Percentiles rank a stretch among this genome's conserved stretches.
Conservation (phyloP, 2,888 invertebrate genomes). For the Ectropis crepuscularia region DNA sequence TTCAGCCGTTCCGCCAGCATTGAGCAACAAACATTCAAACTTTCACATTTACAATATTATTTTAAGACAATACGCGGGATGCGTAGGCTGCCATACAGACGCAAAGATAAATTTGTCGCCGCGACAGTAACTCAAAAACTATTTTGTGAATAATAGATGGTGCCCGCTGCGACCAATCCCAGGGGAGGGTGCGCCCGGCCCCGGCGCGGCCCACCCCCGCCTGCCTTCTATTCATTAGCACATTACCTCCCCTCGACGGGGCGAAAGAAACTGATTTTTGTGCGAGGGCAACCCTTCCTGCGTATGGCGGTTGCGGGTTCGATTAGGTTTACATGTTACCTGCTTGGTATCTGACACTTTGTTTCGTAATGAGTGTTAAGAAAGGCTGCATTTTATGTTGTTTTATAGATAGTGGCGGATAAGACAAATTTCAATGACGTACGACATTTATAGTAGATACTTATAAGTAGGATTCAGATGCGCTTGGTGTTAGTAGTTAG, state of each 20-base stretch:
- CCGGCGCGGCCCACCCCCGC: constrained; percentile 45
- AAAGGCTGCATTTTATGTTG: too few species aligned
- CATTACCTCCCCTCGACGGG: constrained; percentile 79
- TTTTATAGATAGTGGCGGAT: too few species aligned
- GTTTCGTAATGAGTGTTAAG: too few species aligned
- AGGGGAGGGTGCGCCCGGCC: constrained; percentile 74
- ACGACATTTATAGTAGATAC: too few species aligned
- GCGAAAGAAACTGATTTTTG: constrained; percentile 76
- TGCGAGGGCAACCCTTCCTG: constrained; percentile 51
- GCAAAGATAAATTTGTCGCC: constrained; percentile 50
- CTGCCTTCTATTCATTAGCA: constrained; percentile 82
- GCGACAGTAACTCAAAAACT: constrained; percentile 82
- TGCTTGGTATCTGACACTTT: constrained; percentile 2
- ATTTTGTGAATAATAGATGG: constrained; percentile 85
- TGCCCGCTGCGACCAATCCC: constrained; percentile 81
- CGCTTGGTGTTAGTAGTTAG: too few species aligned
- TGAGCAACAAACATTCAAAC: too few species aligned
- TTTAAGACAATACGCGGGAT: too few species aligned
- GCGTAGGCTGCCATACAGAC: background rate
- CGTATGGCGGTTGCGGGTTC: constrained; percentile 35
- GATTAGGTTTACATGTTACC: constrained; percentile 17
- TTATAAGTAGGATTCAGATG: too few species aligned
- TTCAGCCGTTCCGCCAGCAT: too few species aligned
- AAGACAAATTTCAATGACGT: too few species aligned
- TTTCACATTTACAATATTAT: too few species aligned